Base-by-base conservation (phyloP, 2,113 vertebrate genomes). In the Trogon melanurus region DNA sequence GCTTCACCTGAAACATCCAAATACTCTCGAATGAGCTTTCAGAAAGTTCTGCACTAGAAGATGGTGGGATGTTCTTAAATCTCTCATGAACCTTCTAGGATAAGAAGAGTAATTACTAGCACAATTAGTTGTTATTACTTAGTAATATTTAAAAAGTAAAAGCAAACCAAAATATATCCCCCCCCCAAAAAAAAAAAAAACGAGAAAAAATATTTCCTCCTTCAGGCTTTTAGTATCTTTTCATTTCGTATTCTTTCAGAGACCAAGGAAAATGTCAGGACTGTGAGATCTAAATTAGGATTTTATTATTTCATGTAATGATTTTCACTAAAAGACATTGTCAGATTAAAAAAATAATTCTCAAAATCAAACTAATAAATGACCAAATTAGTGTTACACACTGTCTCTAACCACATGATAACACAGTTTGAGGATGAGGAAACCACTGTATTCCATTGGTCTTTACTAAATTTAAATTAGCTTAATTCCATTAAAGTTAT, bases 1-100 rank as follows among this genome's bases (percentile, higher is more conserved):
- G 11, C 16, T 98, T 48, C 30, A 94, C 27, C 74, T 92, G 94
- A 96, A 88, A 36, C 94, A 96, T 94, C 71, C 87, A 75, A 83
- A 62, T 58, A 57, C 4, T 81, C 30, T 56, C 10, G 6, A 54
- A 30, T 1, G 79, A 76, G 47, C 7, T 78, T 71, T 81, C 15
- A 29, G 32, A 30, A 64, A 36, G 36, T 38, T 74, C 60, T 34
- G 6, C 21, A 30, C 12, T 60, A 15, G 14, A 16, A 6, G 64
- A 41, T 26, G 15, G 23, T 72, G 45, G 81, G 10, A 12, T 45
- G 5, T 44, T 71, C 32, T 79, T 3, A 44, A 17, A 44, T 6
- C 44, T 74, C 34, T 89, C 13, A 13, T 0, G 0, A 50, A 15
- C 61, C 56, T 95, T 95, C 70, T 71, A 84, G 70, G 29, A 51